Conservation (phyloP, 2,888 invertebrate species). For the Epinotia nisella region DNA sequence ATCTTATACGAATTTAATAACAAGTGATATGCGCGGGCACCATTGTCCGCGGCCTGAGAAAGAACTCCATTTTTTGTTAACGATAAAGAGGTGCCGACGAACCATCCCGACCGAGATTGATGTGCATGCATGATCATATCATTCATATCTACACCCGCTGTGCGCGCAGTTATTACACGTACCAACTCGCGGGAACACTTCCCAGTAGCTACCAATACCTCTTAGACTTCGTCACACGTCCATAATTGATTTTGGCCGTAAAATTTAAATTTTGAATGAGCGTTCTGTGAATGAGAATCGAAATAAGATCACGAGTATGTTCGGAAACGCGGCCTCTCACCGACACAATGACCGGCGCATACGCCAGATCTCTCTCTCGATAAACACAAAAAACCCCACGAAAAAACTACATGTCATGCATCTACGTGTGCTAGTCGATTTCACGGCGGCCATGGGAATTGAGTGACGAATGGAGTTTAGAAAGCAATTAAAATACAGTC, state of each 20-base stretch:
- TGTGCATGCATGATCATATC: slow-evolving; percentile 74
- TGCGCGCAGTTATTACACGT: slow-evolving; percentile 55
- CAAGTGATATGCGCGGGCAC: slow-evolving; percentile 75
- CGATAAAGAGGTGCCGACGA: slow-evolving; percentile 83
- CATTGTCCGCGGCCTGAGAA: slow-evolving; percentile 81
- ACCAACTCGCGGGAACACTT: slow-evolving; percentile 7
- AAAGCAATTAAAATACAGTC: slow-evolving; percentile 82
- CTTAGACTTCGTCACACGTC: slow-evolving; percentile 69
- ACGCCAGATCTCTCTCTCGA: slow-evolving; percentile 78
- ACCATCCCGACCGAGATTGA: slow-evolving; percentile 77
- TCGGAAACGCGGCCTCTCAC: slow-evolving; percentile 66
- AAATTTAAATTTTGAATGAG: slow-evolving; percentile 81
- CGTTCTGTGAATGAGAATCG: slow-evolving; percentile 70
- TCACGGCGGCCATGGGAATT: slow-evolving; percentile 83
- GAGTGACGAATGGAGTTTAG: slow-evolving; percentile 79
- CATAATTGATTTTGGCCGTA: slow-evolving; percentile 79
- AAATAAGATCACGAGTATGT: slow-evolving; percentile 79
- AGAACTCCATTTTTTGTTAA: slow-evolving; percentile 73
- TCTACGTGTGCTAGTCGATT: slow-evolving; percentile 83
- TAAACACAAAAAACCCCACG: slow-evolving; percentile 78
- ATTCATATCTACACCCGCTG: slow-evolving; percentile 75
- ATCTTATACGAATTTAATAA: slow-evolving; percentile 85
- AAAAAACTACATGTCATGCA: slow-evolving; percentile 84
- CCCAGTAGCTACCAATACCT: slow-evolving; percentile 69
- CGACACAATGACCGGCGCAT: slow-evolving; percentile 79